Evolutionary conservation across 2,113 vertebrate genomes (phyloP).

Genomic region (Bombycilla garrulus): DNA sequence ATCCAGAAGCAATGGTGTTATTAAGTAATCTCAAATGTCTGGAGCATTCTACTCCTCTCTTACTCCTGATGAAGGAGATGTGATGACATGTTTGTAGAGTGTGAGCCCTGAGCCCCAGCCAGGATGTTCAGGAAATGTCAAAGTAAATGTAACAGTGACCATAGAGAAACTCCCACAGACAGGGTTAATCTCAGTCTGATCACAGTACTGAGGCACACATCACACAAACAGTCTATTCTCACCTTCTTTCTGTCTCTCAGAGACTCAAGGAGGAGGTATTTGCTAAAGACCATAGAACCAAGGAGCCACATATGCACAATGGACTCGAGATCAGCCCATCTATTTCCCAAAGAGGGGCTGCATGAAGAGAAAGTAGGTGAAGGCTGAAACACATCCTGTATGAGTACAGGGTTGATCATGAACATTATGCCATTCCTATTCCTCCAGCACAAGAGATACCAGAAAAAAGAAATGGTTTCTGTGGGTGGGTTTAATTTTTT

Average conservation of each 20-base stretch:
- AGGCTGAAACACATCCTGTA: not conserved
- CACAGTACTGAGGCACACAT: not conserved
- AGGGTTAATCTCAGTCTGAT: not conserved
- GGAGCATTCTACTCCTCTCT: not conserved
- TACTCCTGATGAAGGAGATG: not conserved
- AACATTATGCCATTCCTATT: not conserved
- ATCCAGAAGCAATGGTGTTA: not conserved
- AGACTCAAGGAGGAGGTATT: not conserved
- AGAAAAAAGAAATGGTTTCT: conserved; percentile 10
- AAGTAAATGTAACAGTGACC: not conserved
- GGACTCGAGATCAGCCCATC: not conserved
- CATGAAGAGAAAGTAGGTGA: not conserved
- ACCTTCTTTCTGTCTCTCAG: not conserved
- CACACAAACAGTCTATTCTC: not conserved
- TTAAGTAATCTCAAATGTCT: not conserved
- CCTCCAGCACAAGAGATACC: not conserved
- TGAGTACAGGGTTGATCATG: not conserved
- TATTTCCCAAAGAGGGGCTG: not conserved
- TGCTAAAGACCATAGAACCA: not conserved
- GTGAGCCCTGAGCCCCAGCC: not conserved
- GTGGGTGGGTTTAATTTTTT: conserved; percentile 29
- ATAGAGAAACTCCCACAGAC: not conserved
- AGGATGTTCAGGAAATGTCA: not conserved
- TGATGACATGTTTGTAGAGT: not conserved
- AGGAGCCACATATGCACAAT: not conserved